Base-by-base conservation (phyloP, 1,140 invertebrate species). In the Formica selysi region DNA sequence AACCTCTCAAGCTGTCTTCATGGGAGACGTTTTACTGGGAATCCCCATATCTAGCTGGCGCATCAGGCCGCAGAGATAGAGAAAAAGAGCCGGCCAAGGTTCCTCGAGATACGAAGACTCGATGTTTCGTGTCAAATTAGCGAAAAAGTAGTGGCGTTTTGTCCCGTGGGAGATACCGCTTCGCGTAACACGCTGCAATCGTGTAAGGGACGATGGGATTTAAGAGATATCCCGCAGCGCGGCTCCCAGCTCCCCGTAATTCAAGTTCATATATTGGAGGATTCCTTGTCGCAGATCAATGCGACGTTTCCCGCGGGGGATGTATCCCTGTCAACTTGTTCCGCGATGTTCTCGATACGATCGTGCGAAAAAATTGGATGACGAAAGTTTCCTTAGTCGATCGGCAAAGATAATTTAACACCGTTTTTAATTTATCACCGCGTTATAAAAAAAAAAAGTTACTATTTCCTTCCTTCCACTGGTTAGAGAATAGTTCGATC, bases 51-150 rank as follows among this genome's bases (percentile, higher is more conserved):
- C 74, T 65, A 7, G 62, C 11, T 64, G 38, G 83, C 73, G 67
- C 64, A 79, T 78, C 36, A 11, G 36, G 13, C 54, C 32, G 41
- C 61, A 76, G 10, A 62, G 57, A 44, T 26, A 36, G 38, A 61
- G 26, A 62, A n/a, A 67, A 13, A 48, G 76, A n/a, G 1, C 26
- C 57, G 32, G 48, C 19, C 41, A 59, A 62, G 16, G 76, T 78
- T 65, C 22, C 19, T 65, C 89, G 76, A 51, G 48, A 87, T 88
- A 88, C 61, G 76, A 61, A 41, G 78, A 86, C 76, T 86, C 89
- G 90, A 91, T 90, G 90, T 91, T 91, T 88, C 89, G 89, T 87
- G 90, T 91, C 90, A 91, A 90, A 91, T 91, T 91, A 91, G 73
- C 78, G 90, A 90, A 91, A 88, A 90, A 91, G 89, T 85, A 89